These are phyloP conservation scores for Muscicapa striata DNA, from an alignment of 2,797 vertebrate species.

Conservation along the genomic window DNA sequence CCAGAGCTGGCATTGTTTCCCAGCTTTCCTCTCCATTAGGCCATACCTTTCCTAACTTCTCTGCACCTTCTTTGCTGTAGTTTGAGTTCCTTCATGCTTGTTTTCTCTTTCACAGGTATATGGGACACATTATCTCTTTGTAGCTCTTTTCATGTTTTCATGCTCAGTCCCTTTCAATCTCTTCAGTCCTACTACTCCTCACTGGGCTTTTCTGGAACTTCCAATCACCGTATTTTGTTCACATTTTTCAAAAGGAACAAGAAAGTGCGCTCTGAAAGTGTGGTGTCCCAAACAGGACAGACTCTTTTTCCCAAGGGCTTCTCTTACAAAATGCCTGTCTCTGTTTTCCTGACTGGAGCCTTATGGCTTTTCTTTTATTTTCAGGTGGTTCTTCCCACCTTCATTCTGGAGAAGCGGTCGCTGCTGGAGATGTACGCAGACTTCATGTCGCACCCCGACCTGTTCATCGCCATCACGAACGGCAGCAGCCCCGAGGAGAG, in stretches of 20 bases:
- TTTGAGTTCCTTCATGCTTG: neutral
- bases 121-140: neutral
- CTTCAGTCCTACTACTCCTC: neutral
- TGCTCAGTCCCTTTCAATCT: neutral
- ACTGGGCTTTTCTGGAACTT: neutral
- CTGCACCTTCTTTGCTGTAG: neutral
- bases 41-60: neutral
- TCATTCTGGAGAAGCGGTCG: slow-evolving; percentile 97
- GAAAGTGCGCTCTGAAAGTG: neutral
- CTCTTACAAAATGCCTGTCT: neutral
- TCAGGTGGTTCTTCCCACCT: slow-evolving; percentile 96
- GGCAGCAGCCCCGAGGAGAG: slow-evolving; percentile 89
- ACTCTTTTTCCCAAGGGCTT: neutral
- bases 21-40: neutral
- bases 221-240: neutral
- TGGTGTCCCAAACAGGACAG: neutral
- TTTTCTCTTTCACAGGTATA: neutral
- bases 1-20: neutral
- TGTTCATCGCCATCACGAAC: slow-evolving; percentile 89
- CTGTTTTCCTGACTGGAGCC: neutral
- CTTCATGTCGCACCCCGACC: slow-evolving; percentile 97
- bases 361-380: slow-evolving; percentile 6
- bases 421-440: slow-evolving; percentile 98
- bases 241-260: neutral
- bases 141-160: neutral